phyloP scores from a whole-genome alignment of 2,797 vertebrate species.

The Pseudocheirus occidentalis region DNA sequence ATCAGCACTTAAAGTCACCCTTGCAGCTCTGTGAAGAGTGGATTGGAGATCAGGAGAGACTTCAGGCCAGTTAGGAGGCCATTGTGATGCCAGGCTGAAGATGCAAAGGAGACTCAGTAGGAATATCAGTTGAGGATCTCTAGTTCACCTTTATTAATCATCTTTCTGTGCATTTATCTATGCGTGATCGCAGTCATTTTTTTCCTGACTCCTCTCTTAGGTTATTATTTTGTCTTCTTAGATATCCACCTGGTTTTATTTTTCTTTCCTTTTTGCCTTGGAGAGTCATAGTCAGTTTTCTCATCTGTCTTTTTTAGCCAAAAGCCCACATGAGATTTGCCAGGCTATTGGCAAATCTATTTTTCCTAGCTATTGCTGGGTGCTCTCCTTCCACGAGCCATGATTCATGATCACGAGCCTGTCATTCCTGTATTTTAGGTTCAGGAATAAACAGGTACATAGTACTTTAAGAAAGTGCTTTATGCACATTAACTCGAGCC shows the following conservation, averaged over 20 bases:
- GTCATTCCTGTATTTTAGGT: not conserved
- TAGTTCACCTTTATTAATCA: not conserved
- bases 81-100: not conserved
- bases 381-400: not conserved
- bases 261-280: not conserved
- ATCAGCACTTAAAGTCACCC: not conserved
- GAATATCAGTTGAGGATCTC: not conserved
- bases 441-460: not conserved
- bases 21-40: not conserved
- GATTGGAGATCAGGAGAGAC: not conserved
- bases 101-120: not conserved
- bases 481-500: not conserved
- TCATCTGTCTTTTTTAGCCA: not conserved
- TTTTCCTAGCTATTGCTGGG: not conserved
- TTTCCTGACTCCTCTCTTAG: not conserved
- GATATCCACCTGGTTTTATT: not conserved
- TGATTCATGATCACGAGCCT: not conserved
- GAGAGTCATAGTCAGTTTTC: not conserved
- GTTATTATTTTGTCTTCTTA: not conserved
- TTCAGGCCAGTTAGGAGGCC: not conserved
- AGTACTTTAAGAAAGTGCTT: not conserved
- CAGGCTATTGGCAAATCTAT: not conserved
- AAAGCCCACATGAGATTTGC: not conserved
- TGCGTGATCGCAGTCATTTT: not conserved
- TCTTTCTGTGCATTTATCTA: not conserved